Conservation (phyloP, 53 echinoderm and acorn worm species). For the Luidia sarsii region DNA sequence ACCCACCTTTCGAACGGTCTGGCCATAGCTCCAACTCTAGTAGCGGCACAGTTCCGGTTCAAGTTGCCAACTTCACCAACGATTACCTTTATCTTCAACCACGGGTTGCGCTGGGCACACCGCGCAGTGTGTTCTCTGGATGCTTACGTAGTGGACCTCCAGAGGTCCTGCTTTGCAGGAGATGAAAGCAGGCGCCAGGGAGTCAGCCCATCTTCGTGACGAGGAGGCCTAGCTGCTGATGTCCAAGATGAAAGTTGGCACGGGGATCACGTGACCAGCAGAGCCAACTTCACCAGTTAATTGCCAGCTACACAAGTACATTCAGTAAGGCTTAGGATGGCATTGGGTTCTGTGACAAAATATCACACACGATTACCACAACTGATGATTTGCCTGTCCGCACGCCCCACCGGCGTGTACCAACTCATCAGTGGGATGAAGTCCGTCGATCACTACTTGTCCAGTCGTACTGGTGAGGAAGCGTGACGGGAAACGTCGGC, state of each 20-base stretch:
- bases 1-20: constrained; percentile 8
- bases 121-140: background rate
- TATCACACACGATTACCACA: constrained; percentile 36
- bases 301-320: constrained; percentile 18
- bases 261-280: background rate
- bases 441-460: too few species aligned
- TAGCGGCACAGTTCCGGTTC: constrained; percentile 8
- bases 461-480: constrained; percentile 45
- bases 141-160: background rate
- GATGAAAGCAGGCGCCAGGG: background rate
- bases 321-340: constrained; percentile 50
- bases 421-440: too few species aligned
- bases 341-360: constrained; percentile 48
- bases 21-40: background rate
- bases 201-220: too few species aligned
- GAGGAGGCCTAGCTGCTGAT: background rate
- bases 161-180: background rate
- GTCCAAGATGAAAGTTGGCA: constrained; percentile 32
- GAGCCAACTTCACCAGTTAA: background rate
- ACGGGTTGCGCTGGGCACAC: background rate
- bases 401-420: background rate
- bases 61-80: constrained; percentile 41
- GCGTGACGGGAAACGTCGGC: constrained; percentile 34
- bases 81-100: background rate
- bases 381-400: constrained; percentile 37